Conservation (phyloP, 2,888 invertebrate genomes). For the Apantesis nais region DNA sequence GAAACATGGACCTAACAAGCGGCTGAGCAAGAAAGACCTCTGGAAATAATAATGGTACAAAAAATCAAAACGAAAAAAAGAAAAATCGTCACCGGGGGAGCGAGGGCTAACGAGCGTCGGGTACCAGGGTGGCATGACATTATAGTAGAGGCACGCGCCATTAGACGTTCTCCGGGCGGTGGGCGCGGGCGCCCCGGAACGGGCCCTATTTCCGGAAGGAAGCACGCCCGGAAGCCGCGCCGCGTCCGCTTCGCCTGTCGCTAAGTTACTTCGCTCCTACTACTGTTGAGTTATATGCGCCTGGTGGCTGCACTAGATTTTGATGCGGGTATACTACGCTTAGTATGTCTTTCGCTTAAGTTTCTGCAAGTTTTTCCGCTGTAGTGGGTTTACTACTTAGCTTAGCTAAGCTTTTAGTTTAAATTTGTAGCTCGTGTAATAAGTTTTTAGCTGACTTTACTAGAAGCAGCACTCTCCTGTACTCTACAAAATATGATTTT, state of each 20-base stretch:
- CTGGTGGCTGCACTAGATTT: conserved; percentile 60
- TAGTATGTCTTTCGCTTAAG: conserved; percentile 30
- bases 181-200: conserved; percentile 67
- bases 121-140: conserved; percentile 79
- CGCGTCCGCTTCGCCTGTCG: conserved; percentile 70
- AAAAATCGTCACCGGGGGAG: conserved; percentile 53
- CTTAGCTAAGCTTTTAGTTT: conserved; percentile 16
- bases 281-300: conserved; percentile 61
- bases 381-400: conserved; percentile 12
- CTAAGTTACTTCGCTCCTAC: conserved; percentile 55
- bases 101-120: conserved; percentile 64
- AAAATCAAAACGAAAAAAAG: conserved; percentile 33
- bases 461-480: neutral
- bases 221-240: conserved; percentile 77
- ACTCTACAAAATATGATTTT: neutral
- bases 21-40: conserved; percentile 35
- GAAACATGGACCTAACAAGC: conserved; percentile 33
- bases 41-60: conserved; percentile 37
- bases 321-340: conserved; percentile 47
- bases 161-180: conserved; percentile 57
- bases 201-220: conserved; percentile 84
- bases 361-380: conserved; percentile 20
- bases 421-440: conserved; percentile 14
- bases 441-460: conserved; percentile 1
- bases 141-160: conserved; percentile 73